Percentiles rank a stretch among this genome's conserved stretches.
phyloP scores from a whole-genome alignment of 1,140 invertebrate genomes.

The Apis cerana region DNA sequence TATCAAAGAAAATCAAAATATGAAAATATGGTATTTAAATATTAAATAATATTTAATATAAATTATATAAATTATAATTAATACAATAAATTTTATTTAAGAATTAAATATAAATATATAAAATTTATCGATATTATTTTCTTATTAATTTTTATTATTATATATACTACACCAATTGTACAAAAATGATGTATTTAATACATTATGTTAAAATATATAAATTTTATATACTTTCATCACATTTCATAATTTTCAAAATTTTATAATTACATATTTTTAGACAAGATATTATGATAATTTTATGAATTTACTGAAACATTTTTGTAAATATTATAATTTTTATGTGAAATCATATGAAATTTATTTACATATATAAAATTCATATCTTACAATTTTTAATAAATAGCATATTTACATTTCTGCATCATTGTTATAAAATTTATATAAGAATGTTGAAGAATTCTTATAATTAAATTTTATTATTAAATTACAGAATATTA shows the following conservation, averaged over 20 bases:
- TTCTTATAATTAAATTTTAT: slow-evolving; percentile 1
- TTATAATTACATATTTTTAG: no score
- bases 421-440: background rate
- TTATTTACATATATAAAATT: background rate
- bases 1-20: no score
- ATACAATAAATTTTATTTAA: slow-evolving; percentile 5
- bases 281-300: no score
- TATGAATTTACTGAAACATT: background rate
- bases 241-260: background rate
- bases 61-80: background rate
- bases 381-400: background rate
- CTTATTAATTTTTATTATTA: background rate
- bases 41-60: no score
- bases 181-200: slow-evolving; percentile 7
- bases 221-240: background rate
- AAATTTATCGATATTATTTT: background rate
- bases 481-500: slow-evolving; percentile 14
- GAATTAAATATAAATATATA: slow-evolving; percentile 3
- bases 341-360: background rate
- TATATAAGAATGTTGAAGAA: background rate
- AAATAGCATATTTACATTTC: background rate
- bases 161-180: background rate
- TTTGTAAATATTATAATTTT: background rate
- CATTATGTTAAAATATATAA: slow-evolving; percentile 3
- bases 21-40: no score